Conservation (phyloP, 1,140 invertebrate species). For the Drosophila neocordata region DNA sequence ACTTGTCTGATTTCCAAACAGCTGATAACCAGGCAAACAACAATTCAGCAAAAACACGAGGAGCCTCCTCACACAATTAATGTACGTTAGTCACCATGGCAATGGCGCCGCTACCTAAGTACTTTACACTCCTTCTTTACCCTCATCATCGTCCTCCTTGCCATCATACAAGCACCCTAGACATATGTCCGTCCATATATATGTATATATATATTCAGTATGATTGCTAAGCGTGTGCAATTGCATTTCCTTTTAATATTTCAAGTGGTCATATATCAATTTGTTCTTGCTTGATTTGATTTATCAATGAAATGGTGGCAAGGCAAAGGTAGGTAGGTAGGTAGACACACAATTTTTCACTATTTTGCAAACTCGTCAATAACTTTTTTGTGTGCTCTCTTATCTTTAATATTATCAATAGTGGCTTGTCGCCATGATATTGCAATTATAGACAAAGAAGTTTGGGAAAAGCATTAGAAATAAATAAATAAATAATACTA, state of each 20-base stretch:
- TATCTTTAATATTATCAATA: constrained; percentile 17
- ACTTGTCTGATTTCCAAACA: constrained; percentile 77
- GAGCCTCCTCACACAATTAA: not conserved
- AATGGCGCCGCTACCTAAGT: not conserved
- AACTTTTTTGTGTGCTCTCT: not conserved
- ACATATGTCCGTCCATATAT: no score
- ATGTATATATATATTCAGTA: no score
- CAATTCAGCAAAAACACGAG: constrained; percentile 27
- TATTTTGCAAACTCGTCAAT: constrained; percentile 2
- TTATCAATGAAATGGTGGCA: constrained; percentile 11
- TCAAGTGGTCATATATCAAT: constrained; percentile 8
- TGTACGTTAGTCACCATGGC: constrained; percentile 60
- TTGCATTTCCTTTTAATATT: constrained; percentile 1
- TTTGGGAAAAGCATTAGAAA: constrained; percentile 3
- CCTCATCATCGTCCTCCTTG: not conserved
- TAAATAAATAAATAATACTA: constrained; percentile 11
- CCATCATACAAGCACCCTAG: not conserved
- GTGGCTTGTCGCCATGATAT: constrained; percentile 8
- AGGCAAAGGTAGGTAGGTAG: not conserved
- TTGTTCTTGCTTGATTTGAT: constrained; percentile 11
- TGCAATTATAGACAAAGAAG: constrained; percentile 22
- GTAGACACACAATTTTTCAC: not conserved
- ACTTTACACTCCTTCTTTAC: not conserved
- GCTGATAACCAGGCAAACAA: constrained; percentile 57
- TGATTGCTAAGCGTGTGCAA: not conserved